A percentile compares a stretch with the other conserved stretches of the same genome.
Evolutionary conservation across 2,113 vertebrate genomes (phyloP).

Genomic region (Lipophrys pholis): DNA sequence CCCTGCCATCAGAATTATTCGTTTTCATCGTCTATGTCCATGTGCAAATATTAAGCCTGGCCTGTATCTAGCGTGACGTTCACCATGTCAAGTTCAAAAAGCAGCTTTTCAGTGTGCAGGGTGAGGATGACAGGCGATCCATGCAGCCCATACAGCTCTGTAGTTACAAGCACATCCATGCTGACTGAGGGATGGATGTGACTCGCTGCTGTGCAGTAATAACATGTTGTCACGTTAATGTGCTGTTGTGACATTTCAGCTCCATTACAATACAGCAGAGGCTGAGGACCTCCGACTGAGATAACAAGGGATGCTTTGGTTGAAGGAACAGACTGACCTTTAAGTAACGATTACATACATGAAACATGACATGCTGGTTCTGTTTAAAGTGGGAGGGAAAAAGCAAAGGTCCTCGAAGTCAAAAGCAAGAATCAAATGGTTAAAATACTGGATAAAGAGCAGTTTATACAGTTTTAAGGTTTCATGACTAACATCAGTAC

Average conservation of each 20-base stretch:
- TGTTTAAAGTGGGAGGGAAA: not conserved
- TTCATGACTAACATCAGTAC: constrained; percentile 5
- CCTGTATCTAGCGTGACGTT: too few relatives aligned
- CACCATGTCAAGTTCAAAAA: too few relatives aligned
- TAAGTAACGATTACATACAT: not conserved
- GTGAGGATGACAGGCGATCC: too few relatives aligned
- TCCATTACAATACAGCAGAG: constrained; percentile 3
- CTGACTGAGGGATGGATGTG: constrained; percentile 20
- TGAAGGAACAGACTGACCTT: not conserved
- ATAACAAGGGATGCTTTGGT: not conserved
- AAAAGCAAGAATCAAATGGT: too few relatives aligned
- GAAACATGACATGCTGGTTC: not conserved
- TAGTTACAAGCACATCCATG: constrained; percentile 14
- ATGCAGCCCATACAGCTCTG: not conserved
- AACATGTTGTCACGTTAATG: not conserved
- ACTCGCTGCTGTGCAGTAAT: constrained; percentile 1
- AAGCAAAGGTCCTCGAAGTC: too few relatives aligned
- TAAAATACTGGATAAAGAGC: too few relatives aligned
- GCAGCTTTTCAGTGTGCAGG: too few relatives aligned
- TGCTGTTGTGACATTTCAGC: constrained; percentile 9
- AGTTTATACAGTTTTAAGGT: not conserved
- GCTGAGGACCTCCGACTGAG: not conserved
- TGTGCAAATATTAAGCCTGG: too few relatives aligned
- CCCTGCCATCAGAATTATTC: too few relatives aligned
- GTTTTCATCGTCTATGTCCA: too few relatives aligned